Evolutionary conservation across 2,888 invertebrate genomes (phyloP).

Genomic region (Galerucella pusilla): DNA sequence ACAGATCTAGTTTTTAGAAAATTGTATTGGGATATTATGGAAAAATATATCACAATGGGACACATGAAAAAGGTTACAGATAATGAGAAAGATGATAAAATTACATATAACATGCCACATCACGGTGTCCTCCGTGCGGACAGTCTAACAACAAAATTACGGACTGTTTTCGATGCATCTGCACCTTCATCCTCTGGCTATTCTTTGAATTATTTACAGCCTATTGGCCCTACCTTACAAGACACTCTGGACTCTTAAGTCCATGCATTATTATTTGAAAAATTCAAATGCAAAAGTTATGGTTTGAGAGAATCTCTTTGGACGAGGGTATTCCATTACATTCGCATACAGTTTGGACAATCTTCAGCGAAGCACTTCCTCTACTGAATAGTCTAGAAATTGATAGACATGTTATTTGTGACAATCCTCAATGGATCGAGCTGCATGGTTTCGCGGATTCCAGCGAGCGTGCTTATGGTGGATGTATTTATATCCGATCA

Average conservation of each 20-base stretch:
- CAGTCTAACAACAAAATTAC: too few relatives aligned
- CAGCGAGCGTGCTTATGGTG: slow-evolving; percentile 38
- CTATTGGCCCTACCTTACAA: too few relatives aligned
- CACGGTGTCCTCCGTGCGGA: not conserved
- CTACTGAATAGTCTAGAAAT: slow-evolving; percentile 41
- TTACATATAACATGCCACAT: slow-evolving; percentile 36
- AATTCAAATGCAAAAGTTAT: slow-evolving; percentile 37
- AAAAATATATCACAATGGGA: too few relatives aligned
- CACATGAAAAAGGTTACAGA: slow-evolving; percentile 3
- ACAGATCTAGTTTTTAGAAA: slow-evolving; percentile 25
- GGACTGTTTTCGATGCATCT: too few relatives aligned
- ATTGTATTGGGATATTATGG: slow-evolving; percentile 39
- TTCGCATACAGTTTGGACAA: slow-evolving; percentile 32
- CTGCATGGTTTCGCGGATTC: slow-evolving; percentile 43
- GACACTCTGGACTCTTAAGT: slow-evolving; percentile 30
- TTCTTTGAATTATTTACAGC: too few relatives aligned
- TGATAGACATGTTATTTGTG: slow-evolving; percentile 34
- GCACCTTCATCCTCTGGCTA: too few relatives aligned
- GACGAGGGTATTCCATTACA: slow-evolving; percentile 1
- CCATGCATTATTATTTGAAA: slow-evolving; percentile 43
- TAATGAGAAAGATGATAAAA: not conserved
- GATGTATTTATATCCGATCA: slow-evolving; percentile 39
- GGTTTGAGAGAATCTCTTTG: not conserved
- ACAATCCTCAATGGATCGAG: slow-evolving; percentile 25
- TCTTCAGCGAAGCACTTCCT: slow-evolving; percentile 37